Percentiles rank a stretch among this genome's conserved stretches.
These are phyloP conservation scores for Drosophila santomea DNA, from an alignment of 1,140 invertebrate species.

Conservation along the genomic window DNA sequence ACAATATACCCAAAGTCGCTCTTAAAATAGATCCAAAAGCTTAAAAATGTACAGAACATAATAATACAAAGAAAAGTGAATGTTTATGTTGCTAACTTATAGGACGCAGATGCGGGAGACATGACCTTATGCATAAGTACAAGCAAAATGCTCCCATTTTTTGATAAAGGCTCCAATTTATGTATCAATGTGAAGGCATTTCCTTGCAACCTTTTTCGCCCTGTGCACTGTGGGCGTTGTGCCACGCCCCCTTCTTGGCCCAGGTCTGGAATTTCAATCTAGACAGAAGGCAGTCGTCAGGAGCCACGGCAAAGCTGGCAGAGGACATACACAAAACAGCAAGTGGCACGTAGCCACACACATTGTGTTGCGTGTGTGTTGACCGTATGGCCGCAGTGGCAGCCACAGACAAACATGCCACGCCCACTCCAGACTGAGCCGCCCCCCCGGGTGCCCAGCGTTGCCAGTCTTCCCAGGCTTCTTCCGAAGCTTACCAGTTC, in stretches of 20 bases:
- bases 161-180: no score
- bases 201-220: background rate
- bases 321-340: background rate
- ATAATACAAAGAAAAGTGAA: no score
- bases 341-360: conserved; percentile 31
- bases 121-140: no score
- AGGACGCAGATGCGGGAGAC: no score
- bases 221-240: conserved; percentile 6
- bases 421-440: conserved; percentile 16
- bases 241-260: conserved; percentile 13
- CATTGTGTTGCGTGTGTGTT: conserved; percentile 20
- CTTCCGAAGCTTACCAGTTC: background rate
- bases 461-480: background rate
- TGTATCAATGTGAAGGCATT: no score
- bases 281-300: conserved; percentile 20
- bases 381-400: conserved; percentile 55
- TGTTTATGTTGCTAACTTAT: no score
- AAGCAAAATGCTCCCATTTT: no score
- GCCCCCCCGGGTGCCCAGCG: background rate
- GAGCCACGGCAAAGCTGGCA: conserved; percentile 5
- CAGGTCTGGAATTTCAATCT: conserved; percentile 57
- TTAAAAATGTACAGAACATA: no score
- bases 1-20: no score
- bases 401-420: conserved; percentile 70
- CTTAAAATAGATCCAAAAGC: no score